Evolutionary conservation across 1,140 invertebrate genomes (phyloP), one percentile per base, ranked within the genome.

Genomic region (Melanaphis sacchari): DNA sequence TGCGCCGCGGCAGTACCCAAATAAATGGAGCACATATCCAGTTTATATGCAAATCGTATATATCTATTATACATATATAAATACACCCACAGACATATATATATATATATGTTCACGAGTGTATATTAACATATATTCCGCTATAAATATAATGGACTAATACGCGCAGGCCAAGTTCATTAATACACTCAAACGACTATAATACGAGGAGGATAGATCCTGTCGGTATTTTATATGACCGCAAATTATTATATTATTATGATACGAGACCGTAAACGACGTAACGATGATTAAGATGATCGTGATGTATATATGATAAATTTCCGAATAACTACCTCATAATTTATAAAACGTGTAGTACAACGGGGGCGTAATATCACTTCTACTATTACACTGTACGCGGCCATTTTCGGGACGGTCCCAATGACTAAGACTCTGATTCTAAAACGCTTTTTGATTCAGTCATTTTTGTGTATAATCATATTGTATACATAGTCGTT

Each of bases 21-120:
- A 46, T 91, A 82, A 91, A 91, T 81, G 90, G 90, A 91, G 90
- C 90, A 43, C 54, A 49, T n/a, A 91, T 91, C 66, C 66, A 91
- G 90, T 91, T 91, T 91, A 91, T 91, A 91, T 91, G 90, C 90
- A 91, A 91, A 91, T 91, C 66, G 66, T 43, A 59, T 90, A 36
- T 38, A 38, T 38, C 59, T 18, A 76, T n/a, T 40, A 82, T 40
- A 82, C 38, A 40, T 4, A 36, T 81, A n/a, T 38, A 38, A 22
- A 81, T 7, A 82, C 38, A 24, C 21, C 2, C 38, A 8, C 22
- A 22, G 46, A 49, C 46, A 49, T 49, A 15, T 24, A 36, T 3
- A 36, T 81, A 36, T 52, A 11, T 59, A 26, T 11, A 22, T 36
- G n/a, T 31, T 21, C 24, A 66, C 52, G 89, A 11, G 89, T 40